Evolutionary conservation across 1,140 invertebrate species (phyloP), one percentile per base, ranked within the genome.

Genomic region (Penaeus indicus): DNA sequence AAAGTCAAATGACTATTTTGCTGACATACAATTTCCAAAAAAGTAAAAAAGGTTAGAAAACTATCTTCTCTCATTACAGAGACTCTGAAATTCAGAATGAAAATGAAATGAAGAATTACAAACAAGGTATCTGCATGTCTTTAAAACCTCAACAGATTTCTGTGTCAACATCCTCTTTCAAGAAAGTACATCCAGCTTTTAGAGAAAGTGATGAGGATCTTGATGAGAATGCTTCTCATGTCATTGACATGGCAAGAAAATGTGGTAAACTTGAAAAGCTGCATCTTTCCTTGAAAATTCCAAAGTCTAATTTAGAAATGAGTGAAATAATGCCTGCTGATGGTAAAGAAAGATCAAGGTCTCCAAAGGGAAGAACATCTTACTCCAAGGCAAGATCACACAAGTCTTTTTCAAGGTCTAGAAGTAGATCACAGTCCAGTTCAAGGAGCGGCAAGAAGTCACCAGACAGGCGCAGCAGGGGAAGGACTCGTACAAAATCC

Each of bases 51-150:
- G 16, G 16, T 54, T 54, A 16, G 16, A 13, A 54, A 13, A 13
- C 16, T 54, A 54, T 54, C 54, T 54, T 81, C 25, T 64, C 22
- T 81, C 54, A 18, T 87, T 87, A 22, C 85, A 87, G 85, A 81
- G 10, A 19, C 25, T 42, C 82, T 77, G 87, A 75, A 19, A 79
- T 67, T 67, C 54, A 83, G 47, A 84, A 78, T 69, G 79, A 84
- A 82, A 78, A 88, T 62, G 81, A 84, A n/a, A 78, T 84, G 72
- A 88, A 88, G 69, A 88, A 69, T 19, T 84, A 84, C 77, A 75
- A 88, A 79, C 81, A 84, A 84, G 87, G 87, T 38, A 84, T 88
- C 63, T 60, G 87, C 38, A 32, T 88, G 25, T 38, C 77, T 8
- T 77, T 82, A 61, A 88, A 88, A 72, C 72, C 60, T 25, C 78